Base-by-base conservation (phyloP, 2,888 invertebrate species). In the Agonopterix heracliana region DNA sequence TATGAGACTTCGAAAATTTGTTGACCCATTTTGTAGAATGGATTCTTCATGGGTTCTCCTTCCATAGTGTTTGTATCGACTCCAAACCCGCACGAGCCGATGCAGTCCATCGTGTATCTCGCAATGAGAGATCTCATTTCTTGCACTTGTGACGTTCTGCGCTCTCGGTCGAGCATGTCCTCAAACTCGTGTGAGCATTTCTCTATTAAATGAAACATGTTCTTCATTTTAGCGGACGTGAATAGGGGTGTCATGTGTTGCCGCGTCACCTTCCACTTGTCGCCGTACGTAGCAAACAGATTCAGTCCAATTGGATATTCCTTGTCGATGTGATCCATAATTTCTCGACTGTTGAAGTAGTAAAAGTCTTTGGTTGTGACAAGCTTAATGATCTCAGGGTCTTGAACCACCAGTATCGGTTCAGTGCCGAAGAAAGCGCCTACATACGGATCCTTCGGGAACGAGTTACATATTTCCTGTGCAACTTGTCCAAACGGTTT, bases 231-330 rank as follows among this genome's bases (percentile, higher is more conserved):
- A 0, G 72, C 60, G 0, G 78, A 70, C 0, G 84, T 71, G 55
- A 83, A 85, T 0, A 83, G 47, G 0, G 78, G 78, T 0, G 77
- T 77, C 9, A 78, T 49, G 48, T 81, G 80, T 54, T 82, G 82
- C 0, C 85, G 61, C 2, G 75, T 41, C 0, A 80, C 69, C 46
- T 74, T 79, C 84, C 85, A 84, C 2, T 58, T 53, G 53, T 82
- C 78, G 0, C 85, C 85, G 41, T 68, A 57, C 0, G 62, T 57
- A 44, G 61, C 67, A 52, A 83, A 81, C 1, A 83, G 52, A 38
- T 69, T 77, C 35, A 59, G 59, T 0, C 72, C 68, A 0, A 73
- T 14, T 2, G 57, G 35, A 17, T 17, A 17, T 54, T 84, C 84
- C 3, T 54, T 68, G 14, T 74, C 47, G 0, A 56, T 51, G 45